Percentiles rank a stretch among this genome's conserved stretches.
These are phyloP conservation scores for Caenorhabditis uteleia DNA, from an alignment of 2,888 invertebrate genomes.

Conservation along the genomic window DNA sequence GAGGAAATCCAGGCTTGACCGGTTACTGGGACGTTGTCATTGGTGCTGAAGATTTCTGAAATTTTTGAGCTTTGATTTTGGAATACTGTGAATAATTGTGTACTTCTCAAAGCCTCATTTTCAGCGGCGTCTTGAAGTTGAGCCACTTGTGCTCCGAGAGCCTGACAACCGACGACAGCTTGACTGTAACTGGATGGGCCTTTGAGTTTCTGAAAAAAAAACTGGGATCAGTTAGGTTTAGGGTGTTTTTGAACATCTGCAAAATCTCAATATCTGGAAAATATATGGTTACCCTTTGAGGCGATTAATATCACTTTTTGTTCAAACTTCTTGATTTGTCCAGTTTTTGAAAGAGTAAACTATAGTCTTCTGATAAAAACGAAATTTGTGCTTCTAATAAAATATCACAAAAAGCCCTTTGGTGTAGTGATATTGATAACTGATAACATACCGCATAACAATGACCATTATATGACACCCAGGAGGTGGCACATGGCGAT, in stretches of 20 bases:
- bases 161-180: constrained; percentile 3
- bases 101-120: constrained; percentile 19
- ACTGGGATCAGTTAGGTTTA: no score
- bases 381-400: no score
- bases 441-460: constrained; percentile 11
- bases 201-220: constrained; percentile 11
- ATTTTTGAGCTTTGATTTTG: neutral
- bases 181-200: constrained; percentile 3
- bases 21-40: neutral
- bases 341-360: no score
- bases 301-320: no score
- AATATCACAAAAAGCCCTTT: no score
- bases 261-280: no score
- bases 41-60: neutral
- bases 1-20: constrained; percentile 5
- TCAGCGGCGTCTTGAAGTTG: neutral
- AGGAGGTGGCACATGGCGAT: constrained; percentile 3
- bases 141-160: constrained; percentile 4
- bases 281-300: no score
- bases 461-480: constrained; percentile 3
- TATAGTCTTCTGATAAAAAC: no score
- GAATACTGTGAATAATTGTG: neutral
- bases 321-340: no score
- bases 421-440: neutral
- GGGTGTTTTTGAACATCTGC: no score